Base-by-base conservation (phyloP, 2,113 vertebrate species). In the Bagarius yarrelli region DNA sequence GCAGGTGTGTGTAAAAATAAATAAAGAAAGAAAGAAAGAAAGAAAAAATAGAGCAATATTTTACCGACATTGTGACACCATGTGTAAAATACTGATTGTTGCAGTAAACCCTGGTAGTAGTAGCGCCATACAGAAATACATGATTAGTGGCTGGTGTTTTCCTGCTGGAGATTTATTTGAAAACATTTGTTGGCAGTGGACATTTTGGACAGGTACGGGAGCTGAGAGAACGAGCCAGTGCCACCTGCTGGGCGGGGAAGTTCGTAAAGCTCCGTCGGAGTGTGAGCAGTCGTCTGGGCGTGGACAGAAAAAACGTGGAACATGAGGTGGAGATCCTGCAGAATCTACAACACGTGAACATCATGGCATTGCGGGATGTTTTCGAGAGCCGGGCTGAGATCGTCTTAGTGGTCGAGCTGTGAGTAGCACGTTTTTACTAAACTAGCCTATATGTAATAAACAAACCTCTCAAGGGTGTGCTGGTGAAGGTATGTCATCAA, bases 401-500 rank as follows among this genome's bases (percentile, higher is more conserved):
- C 87, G 89, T 91, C 52, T 89, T 88, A 0, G 1, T 93, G 30
- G 87, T 91, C 76, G 91, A 93, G 82, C 85, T 90, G 90, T 92
- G 81, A 87, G 92, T 83, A 27, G 47, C 18, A 14, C 18, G 0
- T 53, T 53, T 53, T 30, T 27, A 19, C 47, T 16, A 27, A 27
- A 3, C 8, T 59, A 47, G 44, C 9, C 44, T 61, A 32, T 32
- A 32, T 6, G 25, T 27, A 15, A 59, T 3, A n/a, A 27, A 15
- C 32, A 63, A 32, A 63, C 60, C 30, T 8, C 27, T 1, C 16
- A 9, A 3, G 18, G 30, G 30, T 64, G 61, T 34, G 61, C 16
- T 8, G 61, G 23, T 9, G 18, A 8, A 9, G 61, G 61, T 12
- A 63, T 4, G 16, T 32, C 23, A 32, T 19, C 61, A 34, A 19